Conservation (phyloP, 1,140 invertebrate genomes). For the Panulirus ornatus region DNA sequence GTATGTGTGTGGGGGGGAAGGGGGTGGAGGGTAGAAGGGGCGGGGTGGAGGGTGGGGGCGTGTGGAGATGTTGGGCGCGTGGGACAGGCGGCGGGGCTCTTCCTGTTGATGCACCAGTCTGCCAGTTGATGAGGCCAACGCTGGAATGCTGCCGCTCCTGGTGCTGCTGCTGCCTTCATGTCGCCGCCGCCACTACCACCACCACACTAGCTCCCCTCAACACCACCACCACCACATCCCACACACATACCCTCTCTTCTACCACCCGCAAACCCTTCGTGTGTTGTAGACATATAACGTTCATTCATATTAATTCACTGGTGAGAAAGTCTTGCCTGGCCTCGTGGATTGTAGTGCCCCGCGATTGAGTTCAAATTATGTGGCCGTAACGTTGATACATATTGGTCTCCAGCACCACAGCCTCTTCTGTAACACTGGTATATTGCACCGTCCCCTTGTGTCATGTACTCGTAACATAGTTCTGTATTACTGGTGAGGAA, state of each 20-base stretch:
- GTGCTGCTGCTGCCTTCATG: background rate
- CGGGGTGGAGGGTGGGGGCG: background rate
- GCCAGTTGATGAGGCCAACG: background rate
- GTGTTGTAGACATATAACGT: too few relatives aligned
- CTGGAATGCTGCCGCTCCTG: conserved; percentile 13
- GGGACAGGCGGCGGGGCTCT: background rate
- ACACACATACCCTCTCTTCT: background rate
- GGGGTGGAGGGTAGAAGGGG: background rate
- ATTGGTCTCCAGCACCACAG: too few relatives aligned
- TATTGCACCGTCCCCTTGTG: too few relatives aligned
- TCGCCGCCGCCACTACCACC: too few relatives aligned
- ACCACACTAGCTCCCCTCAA: background rate
- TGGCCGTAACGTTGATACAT: too few relatives aligned
- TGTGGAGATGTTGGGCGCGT: background rate
- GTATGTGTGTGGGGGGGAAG: background rate
- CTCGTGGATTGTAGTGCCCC: too few relatives aligned
- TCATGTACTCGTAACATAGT: too few relatives aligned
- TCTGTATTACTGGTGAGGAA: too few relatives aligned
- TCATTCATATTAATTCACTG: too few relatives aligned
- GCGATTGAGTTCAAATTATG: too few relatives aligned
- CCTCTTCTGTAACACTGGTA: too few relatives aligned
- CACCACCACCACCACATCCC: background rate
- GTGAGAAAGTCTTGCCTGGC: too few relatives aligned
- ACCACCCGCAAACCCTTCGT: background rate
- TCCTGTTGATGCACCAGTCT: background rate